Evolutionary conservation across 2,888 invertebrate species (phyloP).

Genomic region (Chironomus tentans): DNA sequence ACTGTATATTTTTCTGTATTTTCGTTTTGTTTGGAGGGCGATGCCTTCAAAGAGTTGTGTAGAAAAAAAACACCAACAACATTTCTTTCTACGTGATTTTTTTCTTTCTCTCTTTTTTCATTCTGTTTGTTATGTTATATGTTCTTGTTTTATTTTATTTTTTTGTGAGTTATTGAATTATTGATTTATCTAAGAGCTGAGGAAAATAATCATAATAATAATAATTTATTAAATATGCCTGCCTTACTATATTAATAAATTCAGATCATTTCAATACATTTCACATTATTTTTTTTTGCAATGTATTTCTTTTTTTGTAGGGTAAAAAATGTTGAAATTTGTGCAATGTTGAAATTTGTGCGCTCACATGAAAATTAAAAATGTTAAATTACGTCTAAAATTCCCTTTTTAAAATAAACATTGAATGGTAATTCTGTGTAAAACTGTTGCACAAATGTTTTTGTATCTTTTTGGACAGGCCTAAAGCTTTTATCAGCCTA

Average conservation of each 20-base stretch:
- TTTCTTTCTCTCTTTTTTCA: neutral
- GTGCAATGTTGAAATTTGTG: too few relatives aligned
- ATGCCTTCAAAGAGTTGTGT: constrained; percentile 1
- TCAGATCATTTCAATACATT: constrained; percentile 21
- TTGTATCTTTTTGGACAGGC: too few relatives aligned
- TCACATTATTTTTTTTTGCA: neutral
- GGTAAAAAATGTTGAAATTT: too few relatives aligned
- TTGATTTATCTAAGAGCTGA: neutral
- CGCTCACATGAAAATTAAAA: too few relatives aligned
- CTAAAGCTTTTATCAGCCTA: too few relatives aligned
- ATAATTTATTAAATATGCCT: neutral
- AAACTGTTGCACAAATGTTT: too few relatives aligned
- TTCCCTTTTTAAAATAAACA: too few relatives aligned
- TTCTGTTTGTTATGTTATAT: neutral
- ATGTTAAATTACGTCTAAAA: too few relatives aligned
- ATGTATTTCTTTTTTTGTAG: too few relatives aligned
- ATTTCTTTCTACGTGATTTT: neutral
- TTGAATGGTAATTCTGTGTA: too few relatives aligned
- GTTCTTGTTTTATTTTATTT: neutral
- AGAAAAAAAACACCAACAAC: neutral
- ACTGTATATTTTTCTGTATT: too few relatives aligned
- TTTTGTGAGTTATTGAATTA: neutral
- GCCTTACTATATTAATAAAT: constrained; percentile 18
- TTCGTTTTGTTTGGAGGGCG: neutral
- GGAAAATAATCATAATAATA: neutral